Base-by-base conservation (phyloP, 2,888 invertebrate species). In the Campoplex capitator region DNA sequence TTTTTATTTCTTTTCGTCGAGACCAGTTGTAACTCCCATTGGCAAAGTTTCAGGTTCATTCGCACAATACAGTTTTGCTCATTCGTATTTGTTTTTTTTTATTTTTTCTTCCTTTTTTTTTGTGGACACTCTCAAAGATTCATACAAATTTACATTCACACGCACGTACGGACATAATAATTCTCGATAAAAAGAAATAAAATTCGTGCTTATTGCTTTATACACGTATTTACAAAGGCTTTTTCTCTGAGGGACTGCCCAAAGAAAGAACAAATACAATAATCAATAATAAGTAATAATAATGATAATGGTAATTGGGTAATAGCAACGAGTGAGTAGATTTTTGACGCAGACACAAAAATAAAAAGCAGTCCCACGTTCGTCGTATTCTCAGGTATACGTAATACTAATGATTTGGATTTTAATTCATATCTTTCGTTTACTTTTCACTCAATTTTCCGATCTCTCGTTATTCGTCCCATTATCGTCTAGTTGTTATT, bases 381-480 rank as follows among this genome's bases (percentile, higher is more conserved):
- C 88, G 89, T 89, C 83, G 90, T 90, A 90, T 89, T 62, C 85
- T 91, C 91, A 91, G 91, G 90, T 92, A 92, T 92, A 91, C 89
- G 89, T 93, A 93, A 93, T 93, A 93, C 93, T 93, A 93, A 88
- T 91, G 90, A 91, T 91, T 90, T 84, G 62, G 62, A 62, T 62
- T 62, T 62, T 4, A 62, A 62, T 62, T 62, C 88, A 91, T 85
- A 77, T 73, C 32, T 65, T 42, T 48, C 76, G 67, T 80, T 75
- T 82, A 16, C 77, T 18, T 42, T 62, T 65, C 51, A 48, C 48
- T 67, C 28, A 54, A 18, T 76, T 54, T 56, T 23, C 74, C 73
- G 67, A 70, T 23, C n/a, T 42, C 23, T 77, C 35, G 23, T 56
- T 83, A 18, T 85, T 71, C 32, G n/a, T 77, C 23, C 35, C 23